Conservation (phyloP, 2,797 vertebrate genomes). For the Petrocephalus schoutedeni region DNA sequence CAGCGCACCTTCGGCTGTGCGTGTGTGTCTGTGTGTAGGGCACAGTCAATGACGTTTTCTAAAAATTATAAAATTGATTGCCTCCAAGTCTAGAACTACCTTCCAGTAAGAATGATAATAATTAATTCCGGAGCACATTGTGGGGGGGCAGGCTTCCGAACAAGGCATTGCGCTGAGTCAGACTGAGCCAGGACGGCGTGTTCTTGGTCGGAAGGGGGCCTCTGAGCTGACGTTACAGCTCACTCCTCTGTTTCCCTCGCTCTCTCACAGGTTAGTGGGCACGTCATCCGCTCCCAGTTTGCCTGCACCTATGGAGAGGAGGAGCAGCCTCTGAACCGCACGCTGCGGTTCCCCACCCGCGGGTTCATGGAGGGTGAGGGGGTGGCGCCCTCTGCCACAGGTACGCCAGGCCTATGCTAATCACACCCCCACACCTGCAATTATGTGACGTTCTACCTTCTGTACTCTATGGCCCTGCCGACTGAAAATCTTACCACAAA, state of each 20-base stretch:
- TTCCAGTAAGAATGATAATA: not conserved
- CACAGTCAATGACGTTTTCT: not conserved
- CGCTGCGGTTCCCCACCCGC: conserved; percentile 58
- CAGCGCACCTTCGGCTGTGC: not conserved
- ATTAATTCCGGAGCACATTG: not conserved
- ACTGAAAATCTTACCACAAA: conserved; percentile 27
- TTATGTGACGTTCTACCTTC: not conserved
- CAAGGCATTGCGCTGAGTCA: not conserved
- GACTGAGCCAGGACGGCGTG: not conserved
- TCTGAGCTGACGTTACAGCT: not conserved
- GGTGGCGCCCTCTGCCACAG: conserved; percentile 31
- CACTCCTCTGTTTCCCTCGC: not conserved
- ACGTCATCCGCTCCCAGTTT: conserved; percentile 82
- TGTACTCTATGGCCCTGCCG: not conserved
- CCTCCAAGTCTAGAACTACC: not conserved
- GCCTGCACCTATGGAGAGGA: conserved; percentile 84
- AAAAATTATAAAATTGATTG: conserved; percentile 2
- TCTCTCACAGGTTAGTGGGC: conserved; percentile 60
- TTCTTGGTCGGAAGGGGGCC: not conserved
- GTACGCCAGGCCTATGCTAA: conserved; percentile 31
- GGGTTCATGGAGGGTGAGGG: conserved; percentile 8
- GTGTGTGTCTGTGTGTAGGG: not conserved
- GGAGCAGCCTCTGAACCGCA: conserved; percentile 56
- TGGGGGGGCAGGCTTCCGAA: not conserved
- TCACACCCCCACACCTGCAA: not conserved